Evolutionary conservation across 2,888 invertebrate genomes (phyloP).

Genomic region (Torymus aiolomorphi): DNA sequence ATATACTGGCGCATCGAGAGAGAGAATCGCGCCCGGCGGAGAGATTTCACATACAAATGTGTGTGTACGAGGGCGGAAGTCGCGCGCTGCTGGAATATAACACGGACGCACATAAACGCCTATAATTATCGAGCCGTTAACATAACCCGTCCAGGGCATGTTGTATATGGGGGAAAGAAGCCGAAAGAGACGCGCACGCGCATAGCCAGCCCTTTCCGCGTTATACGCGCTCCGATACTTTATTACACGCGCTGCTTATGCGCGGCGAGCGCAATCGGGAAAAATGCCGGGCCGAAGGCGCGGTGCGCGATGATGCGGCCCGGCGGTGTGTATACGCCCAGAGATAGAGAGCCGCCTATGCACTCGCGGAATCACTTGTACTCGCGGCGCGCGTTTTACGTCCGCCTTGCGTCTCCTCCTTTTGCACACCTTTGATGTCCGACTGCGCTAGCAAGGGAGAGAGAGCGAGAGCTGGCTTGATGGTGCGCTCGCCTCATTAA

Average conservation of each 20-base stretch:
- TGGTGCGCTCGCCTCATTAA: conserved; percentile 8
- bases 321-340: no score
- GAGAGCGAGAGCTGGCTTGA: no score
- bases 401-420: no score
- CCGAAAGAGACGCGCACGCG: neutral
- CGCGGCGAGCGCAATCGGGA: neutral
- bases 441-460: no score
- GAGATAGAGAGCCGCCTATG: no score
- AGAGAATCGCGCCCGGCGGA: neutral
- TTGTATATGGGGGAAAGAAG: conserved; percentile 8
- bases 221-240: conserved; percentile 9
- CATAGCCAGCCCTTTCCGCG: neutral
- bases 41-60: neutral
- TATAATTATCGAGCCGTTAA: conserved; percentile 63
- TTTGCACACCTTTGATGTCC: no score
- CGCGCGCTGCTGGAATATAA: conserved; percentile 15
- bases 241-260: conserved; percentile 20
- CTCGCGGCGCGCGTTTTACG: no score
- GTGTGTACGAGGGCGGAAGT: conserved; percentile 44
- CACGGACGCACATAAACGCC: conserved; percentile 48
- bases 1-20: neutral
- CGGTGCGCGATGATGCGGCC: no score
- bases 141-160: conserved; percentile 54
- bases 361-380: no score
- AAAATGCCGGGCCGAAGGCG: neutral